phyloP scores from a whole-genome alignment of 2,888 invertebrate genomes.

The Amaurobius ferox region DNA sequence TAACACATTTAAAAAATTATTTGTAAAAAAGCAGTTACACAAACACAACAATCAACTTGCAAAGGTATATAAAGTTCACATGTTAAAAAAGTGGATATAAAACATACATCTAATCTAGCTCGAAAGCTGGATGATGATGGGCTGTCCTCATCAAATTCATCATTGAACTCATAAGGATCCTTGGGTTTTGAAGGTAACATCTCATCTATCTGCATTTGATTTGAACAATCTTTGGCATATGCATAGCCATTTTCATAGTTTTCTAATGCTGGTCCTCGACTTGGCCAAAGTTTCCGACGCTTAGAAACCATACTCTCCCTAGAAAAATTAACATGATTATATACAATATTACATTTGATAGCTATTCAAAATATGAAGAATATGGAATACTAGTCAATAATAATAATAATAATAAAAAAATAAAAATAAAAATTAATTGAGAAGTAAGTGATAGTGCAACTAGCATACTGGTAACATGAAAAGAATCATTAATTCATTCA shows the following conservation, averaged over 20 bases:
- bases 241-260: slow-evolving; percentile 19
- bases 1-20: too few species aligned
- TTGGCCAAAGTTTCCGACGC: slow-evolving; percentile 30
- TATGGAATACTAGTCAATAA: too few species aligned
- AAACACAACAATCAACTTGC: too few species aligned
- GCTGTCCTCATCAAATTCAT: slow-evolving; percentile 78
- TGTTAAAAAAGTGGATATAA: too few species aligned
- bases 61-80: too few species aligned
- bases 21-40: too few species aligned
- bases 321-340: neutral
- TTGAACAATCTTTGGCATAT: slow-evolving; percentile 50
- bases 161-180: slow-evolving; percentile 86
- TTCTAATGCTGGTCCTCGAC: slow-evolving; percentile 16
- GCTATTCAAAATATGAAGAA: too few species aligned
- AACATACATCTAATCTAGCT: slow-evolving; percentile 57
- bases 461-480: too few species aligned
- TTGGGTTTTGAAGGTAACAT: slow-evolving; percentile 73
- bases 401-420: too few species aligned
- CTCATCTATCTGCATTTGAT: slow-evolving; percentile 50
- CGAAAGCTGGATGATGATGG: slow-evolving; percentile 69
- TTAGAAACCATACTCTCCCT: slow-evolving; percentile 55
- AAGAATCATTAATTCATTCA: too few species aligned
- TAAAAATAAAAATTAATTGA: too few species aligned
- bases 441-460: too few species aligned
- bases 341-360: neutral